Conservation (phyloP, 1,140 invertebrate genomes). For the Drosophila fuyamai region DNA sequence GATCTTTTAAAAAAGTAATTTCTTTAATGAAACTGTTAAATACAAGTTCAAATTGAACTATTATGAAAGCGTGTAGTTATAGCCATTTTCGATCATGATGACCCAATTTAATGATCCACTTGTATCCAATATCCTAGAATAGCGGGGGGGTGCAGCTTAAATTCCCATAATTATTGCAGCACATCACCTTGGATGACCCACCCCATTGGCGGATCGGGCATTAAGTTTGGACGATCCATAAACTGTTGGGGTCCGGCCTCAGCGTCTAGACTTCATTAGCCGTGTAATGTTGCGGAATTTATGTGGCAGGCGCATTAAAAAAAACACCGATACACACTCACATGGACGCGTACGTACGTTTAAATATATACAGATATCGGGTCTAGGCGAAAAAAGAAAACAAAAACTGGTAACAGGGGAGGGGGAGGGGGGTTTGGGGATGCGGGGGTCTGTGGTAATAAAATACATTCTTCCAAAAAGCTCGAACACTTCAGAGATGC, state of each 20-base stretch:
- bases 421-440: conserved; percentile 3
- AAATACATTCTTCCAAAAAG: conserved; percentile 20
- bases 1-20: too few relatives aligned
- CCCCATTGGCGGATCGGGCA: background rate
- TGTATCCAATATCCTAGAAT: background rate
- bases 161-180: background rate
- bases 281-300: conserved; percentile 76
- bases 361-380: conserved; percentile 10
- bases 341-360: conserved; percentile 1
- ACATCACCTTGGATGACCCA: background rate
- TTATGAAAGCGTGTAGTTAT: too few relatives aligned
- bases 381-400: conserved; percentile 31
- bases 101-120: background rate
- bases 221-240: conserved; percentile 45
- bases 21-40: too few relatives aligned
- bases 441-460: conserved; percentile 15
- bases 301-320: conserved; percentile 78
- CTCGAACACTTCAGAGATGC: conserved; percentile 2
- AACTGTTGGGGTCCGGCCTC: conserved; percentile 14
- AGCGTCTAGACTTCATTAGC: conserved; percentile 80
- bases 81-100: too few relatives aligned
- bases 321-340: conserved; percentile 38
- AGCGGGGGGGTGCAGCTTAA: background rate
- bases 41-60: too few relatives aligned
- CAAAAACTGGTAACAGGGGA: conserved; percentile 26